A percentile compares a stretch with the other conserved stretches of the same genome.
These are phyloP conservation scores for Heliconius nattereri DNA, from an alignment of 1,140 invertebrate species.

Conservation along the genomic window DNA sequence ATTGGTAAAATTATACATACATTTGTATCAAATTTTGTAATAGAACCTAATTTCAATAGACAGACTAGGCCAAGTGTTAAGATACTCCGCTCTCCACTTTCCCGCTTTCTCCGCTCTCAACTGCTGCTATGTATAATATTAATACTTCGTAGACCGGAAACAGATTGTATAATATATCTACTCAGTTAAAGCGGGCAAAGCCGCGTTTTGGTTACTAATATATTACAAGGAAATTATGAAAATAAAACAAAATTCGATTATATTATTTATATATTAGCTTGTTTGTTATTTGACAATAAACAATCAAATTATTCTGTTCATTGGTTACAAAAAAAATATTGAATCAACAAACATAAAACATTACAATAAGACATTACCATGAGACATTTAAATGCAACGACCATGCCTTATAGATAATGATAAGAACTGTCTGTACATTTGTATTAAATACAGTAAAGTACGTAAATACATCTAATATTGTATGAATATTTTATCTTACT, in stretches of 20 bases:
- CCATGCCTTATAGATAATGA: conserved; percentile 47
- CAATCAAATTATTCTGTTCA: conserved; percentile 41
- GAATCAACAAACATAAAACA: conserved; percentile 44
- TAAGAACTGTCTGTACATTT: conserved; percentile 54
- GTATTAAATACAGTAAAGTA: conserved; percentile 50
- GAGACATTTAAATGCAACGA: conserved; percentile 43
- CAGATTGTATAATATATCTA: no score
- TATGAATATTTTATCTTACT: conserved; percentile 32
- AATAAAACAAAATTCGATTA: conserved; percentile 36
- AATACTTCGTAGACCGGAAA: no score
- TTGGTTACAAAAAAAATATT: conserved; percentile 9
- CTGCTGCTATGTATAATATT: no score
- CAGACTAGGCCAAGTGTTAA: no score
- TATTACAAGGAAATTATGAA: background rate
- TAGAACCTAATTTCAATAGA: background rate
- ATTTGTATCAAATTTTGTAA: background rate
- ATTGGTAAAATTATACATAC: background rate
- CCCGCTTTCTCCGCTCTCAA: no score
- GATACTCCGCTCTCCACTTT: no score
- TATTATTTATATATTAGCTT: conserved; percentile 38
- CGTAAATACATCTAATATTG: conserved; percentile 35
- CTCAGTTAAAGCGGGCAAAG: no score
- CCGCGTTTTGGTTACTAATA: no score
- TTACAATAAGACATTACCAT: conserved; percentile 1
- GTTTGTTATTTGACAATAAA: conserved; percentile 36